These are phyloP conservation scores for Sepioteuthis lessoniana DNA, from an alignment of 2,888 invertebrate genomes.

Conservation along the genomic window DNA sequence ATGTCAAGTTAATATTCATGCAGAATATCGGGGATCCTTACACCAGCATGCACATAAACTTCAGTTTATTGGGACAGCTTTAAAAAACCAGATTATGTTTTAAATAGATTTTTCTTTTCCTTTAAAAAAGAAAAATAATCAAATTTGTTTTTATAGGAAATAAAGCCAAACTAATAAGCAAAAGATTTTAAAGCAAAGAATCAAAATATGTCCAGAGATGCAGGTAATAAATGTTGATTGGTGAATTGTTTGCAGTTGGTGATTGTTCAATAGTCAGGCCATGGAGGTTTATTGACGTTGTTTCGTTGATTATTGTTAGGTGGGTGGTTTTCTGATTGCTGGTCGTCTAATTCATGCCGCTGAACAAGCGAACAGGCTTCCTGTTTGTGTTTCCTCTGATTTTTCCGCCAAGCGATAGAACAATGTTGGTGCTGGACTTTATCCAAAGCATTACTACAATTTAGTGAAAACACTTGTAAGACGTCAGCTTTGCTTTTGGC, in stretches of 20 bases:
- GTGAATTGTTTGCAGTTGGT: neutral
- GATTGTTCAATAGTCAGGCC: neutral
- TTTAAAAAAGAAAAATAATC: neutral
- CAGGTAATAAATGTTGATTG: neutral
- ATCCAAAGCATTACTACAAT: neutral
- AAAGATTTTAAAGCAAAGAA: neutral
- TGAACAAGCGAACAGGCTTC: neutral
- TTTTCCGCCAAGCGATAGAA: neutral
- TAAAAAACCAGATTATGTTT: no score
- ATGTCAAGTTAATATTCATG: no score
- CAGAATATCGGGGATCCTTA: no score
- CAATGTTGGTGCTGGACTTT: neutral
- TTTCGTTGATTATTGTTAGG: neutral
- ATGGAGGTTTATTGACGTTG: neutral
- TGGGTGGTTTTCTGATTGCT: neutral
- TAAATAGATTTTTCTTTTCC: no score
- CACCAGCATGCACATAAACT: no score
- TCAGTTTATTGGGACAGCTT: no score
- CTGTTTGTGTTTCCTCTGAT: conserved; percentile 1
- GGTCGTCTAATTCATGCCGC: neutral
- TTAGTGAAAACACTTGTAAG: neutral
- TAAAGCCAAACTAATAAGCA: neutral
- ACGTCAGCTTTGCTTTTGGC: neutral
- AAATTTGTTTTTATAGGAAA: neutral
- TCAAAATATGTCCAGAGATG: neutral